Percentiles rank a stretch among this genome's conserved stretches.
Evolutionary conservation across 2,888 invertebrate genomes (phyloP).

Genomic region (Drosophila meridiana): DNA sequence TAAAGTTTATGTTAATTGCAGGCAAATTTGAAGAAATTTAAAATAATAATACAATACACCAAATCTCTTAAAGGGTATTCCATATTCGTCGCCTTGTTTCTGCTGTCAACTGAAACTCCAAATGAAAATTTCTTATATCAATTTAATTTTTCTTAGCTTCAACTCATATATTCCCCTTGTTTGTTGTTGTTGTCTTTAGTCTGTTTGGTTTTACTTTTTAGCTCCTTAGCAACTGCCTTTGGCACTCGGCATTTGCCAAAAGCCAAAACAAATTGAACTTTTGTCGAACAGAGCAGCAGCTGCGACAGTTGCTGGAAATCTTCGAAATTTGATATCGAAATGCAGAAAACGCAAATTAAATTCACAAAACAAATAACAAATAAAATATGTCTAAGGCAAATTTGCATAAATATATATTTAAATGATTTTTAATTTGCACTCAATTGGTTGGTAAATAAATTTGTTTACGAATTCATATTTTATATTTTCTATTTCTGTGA

Average conservation of each 20-base stretch:
- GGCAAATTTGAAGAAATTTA: not conserved
- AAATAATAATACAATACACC: too few species aligned
- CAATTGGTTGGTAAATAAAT: not conserved
- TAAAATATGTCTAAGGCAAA: slow-evolving; percentile 4
- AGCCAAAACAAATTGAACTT: slow-evolving; percentile 67
- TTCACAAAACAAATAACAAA: slow-evolving; percentile 34
- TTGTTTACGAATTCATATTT: not conserved
- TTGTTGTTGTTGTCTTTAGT: not conserved
- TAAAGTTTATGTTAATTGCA: not conserved
- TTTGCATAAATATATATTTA: slow-evolving; percentile 7
- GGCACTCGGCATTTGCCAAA: slow-evolving; percentile 20
- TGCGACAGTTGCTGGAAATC: slow-evolving; percentile 38
- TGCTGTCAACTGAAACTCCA: slow-evolving; percentile 29
- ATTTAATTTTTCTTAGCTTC: slow-evolving; percentile 31
- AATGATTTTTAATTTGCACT: slow-evolving; percentile 22
- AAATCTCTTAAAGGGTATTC: not conserved
- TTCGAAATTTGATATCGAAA: slow-evolving; percentile 30
- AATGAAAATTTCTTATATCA: slow-evolving; percentile 44
- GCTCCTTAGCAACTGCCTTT: slow-evolving; percentile 37
- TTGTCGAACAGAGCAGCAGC: slow-evolving; percentile 54
- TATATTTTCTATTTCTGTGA: not conserved
- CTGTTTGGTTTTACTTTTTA: slow-evolving; percentile 43
- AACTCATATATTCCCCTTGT: slow-evolving; percentile 7
- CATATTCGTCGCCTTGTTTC: not conserved
- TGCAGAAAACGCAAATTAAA: slow-evolving; percentile 34